Evolutionary conservation across 2,888 invertebrate species (phyloP), one percentile per base, ranked within the genome.

Genomic region (Andricus quercusramuli): DNA sequence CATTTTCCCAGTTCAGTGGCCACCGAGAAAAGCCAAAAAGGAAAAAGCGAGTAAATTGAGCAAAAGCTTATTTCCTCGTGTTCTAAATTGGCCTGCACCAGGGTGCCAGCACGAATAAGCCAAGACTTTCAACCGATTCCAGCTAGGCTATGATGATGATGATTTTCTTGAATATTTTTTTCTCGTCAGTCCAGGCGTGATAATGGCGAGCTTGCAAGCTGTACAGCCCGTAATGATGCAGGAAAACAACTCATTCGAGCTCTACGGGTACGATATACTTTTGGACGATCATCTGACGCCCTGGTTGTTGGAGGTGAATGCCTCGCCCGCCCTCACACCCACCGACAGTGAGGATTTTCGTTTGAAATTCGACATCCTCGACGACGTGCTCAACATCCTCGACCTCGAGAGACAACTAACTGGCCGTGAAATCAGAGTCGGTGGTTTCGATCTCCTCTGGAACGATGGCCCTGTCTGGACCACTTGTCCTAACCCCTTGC

Each of bases 191-290:
- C 6, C 32, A 90, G 90, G 94, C 66, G 93, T 94, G 47, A 93
- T 95, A 85, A 93, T 95, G 84, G 93, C 93, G 67, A 94, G 94
- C 84, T 89, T 95, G 74, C 93, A 94, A 83, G 93, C 94, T 83
- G 95, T 94, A 22, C 94, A 94, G 87, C 93, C 93, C 79, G 92
- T 93, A 79, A 94, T 95, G 83, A 94, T 94, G 90, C 91, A 92
- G 25, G 94, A 86, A 89, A 93, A 93, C 79, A 95, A 95, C 87
- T 95, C 95, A 84, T 95, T 95, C 90, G 95, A 95, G 88, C 92
- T 95, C 80, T 95, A 95, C 87, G 95, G 95, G 25, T 95, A 95
- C 88, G 95, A 95, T 87, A 93, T 95, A 62, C 90, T 95, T 3
- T 90, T 95, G 32, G 95, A 95, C 88, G 92, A 92, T n/a, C 89